Base-by-base conservation (phyloP, 2,797 vertebrate species). In the Paratrypauchen microcephalus region DNA sequence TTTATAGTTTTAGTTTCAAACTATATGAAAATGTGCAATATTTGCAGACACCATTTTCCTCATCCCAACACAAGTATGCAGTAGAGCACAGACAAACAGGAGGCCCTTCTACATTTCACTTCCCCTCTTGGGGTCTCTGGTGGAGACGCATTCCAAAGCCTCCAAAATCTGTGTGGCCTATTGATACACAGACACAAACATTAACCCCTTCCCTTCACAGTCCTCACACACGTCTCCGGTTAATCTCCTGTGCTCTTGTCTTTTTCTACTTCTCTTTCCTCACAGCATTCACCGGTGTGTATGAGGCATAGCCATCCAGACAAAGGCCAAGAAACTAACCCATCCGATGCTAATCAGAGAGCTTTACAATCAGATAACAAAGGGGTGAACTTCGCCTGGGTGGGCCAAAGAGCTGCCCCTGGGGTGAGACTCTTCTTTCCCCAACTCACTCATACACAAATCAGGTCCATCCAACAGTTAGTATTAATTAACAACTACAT, bases 361-460 rank as follows among this genome's bases (percentile, higher is more conserved):
- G 78, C 85, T 85, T 90, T 86, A 90, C 90, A 90, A 91, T 91
- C 86, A 87, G 90, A 92, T 90, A 91, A 94, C 89, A 93, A 93
- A 92, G 81, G 88, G 88, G 91, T 91, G 91, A 89, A 92, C 81
- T 86, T 91, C 67, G 84, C 89, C 87, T 94, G 92, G 92, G 92
- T 93, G 92, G 92, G 86, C 92, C 70, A 41, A 8, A 4, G 66
- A 61, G 66, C 56, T 70, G 69, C 61, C 76, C 71, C 74, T 57
- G 59, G 70, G 67, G 71, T 74, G 47, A 76, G 65, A 76, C 66
- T 54, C 68, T 62, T 69, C 41, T 65, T 19, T 70, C 39, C 24
- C 69, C 57, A 57, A 52, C 69, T 67, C 63, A 61, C 47, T 64
- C 54, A 72, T 19, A 60, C 36, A 58, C n/a, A 65, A 57, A 67